A percentile compares a stretch with the other conserved stretches of the same genome.
These are phyloP conservation scores for Carlito syrichta DNA, from an alignment of 2,113 vertebrate genomes.

Conservation along the genomic window DNA sequence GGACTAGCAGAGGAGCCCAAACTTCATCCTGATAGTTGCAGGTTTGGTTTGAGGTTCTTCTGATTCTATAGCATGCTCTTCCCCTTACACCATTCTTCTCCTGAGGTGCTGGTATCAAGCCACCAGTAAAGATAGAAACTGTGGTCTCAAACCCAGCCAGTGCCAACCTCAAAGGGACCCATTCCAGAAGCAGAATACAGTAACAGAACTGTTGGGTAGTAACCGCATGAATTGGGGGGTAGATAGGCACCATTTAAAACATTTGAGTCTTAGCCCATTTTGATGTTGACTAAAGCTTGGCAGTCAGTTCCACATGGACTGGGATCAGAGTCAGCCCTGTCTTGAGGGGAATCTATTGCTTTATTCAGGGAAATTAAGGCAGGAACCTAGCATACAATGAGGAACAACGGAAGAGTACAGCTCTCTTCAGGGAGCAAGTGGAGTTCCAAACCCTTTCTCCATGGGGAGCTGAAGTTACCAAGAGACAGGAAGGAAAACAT, in stretches of 20 bases:
- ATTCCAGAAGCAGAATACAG: neutral
- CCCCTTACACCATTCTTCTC: neutral
- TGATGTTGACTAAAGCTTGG: neutral
- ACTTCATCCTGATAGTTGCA: neutral
- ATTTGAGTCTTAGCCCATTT: neutral
- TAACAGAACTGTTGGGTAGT: neutral
- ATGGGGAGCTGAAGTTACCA: neutral
- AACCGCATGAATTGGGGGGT: neutral
- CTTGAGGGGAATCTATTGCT: neutral
- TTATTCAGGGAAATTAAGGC: constrained; percentile 9
- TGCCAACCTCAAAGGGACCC: neutral
- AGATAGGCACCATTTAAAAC: neutral
- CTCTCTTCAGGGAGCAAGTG: neutral
- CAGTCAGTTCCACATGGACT: neutral
- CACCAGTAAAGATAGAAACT: neutral
- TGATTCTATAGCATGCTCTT: neutral
- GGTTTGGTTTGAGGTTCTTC: neutral
- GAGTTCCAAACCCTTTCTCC: neutral
- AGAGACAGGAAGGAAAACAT: neutral
- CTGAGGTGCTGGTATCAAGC: neutral
- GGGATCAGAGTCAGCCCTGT: neutral
- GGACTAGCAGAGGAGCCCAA: neutral
- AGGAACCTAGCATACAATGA: neutral
- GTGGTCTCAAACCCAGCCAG: neutral
- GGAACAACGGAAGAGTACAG: neutral